Percentiles rank a stretch among this genome's conserved stretches.
Conservation (phyloP, 2,113 vertebrate genomes). For the Gopherus flavomarginatus region DNA sequence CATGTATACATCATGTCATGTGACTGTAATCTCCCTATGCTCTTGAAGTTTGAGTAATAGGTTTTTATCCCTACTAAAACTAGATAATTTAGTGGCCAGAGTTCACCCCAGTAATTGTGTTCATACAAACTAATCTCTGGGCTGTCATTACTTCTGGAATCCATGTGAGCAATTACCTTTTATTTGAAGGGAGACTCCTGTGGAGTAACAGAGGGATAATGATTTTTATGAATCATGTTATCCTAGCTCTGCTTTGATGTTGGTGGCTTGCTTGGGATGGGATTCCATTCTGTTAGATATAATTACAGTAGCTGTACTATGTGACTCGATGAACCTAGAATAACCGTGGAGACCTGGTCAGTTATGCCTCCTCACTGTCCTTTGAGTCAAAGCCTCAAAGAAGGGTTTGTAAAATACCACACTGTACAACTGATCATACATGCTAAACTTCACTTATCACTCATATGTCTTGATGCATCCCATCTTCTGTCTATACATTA, state of each 20-base stretch:
- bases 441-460: background rate
- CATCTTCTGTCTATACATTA: accelerated
- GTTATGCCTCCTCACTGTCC: background rate
- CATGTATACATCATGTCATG: accelerated
- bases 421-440: background rate
- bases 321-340: background rate
- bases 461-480: background rate
- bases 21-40: background rate
- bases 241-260: background rate
- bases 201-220: background rate
- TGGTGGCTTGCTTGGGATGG: background rate
- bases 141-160: background rate
- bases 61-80: background rate
- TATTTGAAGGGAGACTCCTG: background rate
- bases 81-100: background rate
- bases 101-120: background rate
- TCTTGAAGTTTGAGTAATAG: background rate
- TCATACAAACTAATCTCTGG: background rate
- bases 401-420: background rate
- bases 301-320: background rate
- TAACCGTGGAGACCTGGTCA: background rate
- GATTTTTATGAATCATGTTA: background rate
- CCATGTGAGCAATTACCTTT: background rate
- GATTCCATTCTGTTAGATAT: accelerated
- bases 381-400: background rate